Base-by-base conservation (phyloP, 1,140 invertebrate genomes). In the Plutomurus gul region DNA sequence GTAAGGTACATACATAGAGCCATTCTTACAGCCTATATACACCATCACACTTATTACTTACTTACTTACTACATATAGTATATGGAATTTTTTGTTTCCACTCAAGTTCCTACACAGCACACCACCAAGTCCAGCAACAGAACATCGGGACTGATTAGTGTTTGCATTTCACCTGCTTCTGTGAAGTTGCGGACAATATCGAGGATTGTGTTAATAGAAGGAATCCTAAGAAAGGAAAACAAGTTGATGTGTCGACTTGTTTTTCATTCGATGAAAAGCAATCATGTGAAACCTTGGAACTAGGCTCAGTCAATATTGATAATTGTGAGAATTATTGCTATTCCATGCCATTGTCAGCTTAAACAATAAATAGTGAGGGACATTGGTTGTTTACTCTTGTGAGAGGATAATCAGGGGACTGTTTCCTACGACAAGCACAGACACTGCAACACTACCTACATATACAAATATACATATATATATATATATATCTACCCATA, bases 311-410 rank as follows among this genome's bases (percentile, higher is more conserved):
- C 49, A 79, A 79, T 79, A 79, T 79, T 79, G 78, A 75, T 79
- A 79, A 79, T 79, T 79, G 78, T 79, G 73, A 72, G 73, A 79
- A 79, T 75, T 75, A 79, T 79, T 79, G 71, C 47, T 79, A 43
- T 79, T 79, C 56, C 56, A 76, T 65, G 47, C 46, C 56, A 76
- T 60, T 60, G 47, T 75, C 77, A 79, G 47, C 40, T 75, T 75
- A 46, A 73, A 73, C 70, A 78, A 78, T 78, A 78, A 78, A 78
- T 73, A 78, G 10, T 43, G 30, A 72, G 30, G 43, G 43, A 43
- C 27, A 56, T 13, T 20, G 36, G 37, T 78, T 78, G 77, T 78
- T 72, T 72, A 78, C 77, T 71, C 70, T 60, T 33, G 7, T 65
- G 71, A 73, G 77, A 37, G 77, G 46, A 78, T 78, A 78, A 78